These are phyloP conservation scores for Lysandra coridon DNA, from an alignment of 2,888 invertebrate genomes.

Conservation along the genomic window DNA sequence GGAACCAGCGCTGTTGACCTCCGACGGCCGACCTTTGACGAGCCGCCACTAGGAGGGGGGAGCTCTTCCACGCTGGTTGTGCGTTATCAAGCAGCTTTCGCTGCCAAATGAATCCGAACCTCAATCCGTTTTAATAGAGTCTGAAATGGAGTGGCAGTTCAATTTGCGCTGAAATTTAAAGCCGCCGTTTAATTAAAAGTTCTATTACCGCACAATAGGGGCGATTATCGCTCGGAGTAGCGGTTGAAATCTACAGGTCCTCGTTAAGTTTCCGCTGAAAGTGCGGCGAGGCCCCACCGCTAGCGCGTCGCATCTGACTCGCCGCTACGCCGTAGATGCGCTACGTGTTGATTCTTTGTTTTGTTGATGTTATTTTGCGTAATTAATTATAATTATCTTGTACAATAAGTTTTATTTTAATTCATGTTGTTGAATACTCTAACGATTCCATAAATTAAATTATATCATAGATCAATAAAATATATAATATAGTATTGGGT, in stretches of 20 bases:
- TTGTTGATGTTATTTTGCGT: too few species aligned
- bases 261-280: slow-evolving; percentile 70
- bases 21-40: slow-evolving; percentile 49
- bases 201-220: slow-evolving; percentile 34
- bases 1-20: slow-evolving; percentile 55
- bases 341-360: not conserved
- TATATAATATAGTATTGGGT: too few species aligned
- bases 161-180: slow-evolving; percentile 26
- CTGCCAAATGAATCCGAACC: slow-evolving; percentile 32
- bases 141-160: not conserved
- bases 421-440: too few species aligned
- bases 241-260: slow-evolving; percentile 70
- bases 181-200: slow-evolving; percentile 28
- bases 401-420: too few species aligned
- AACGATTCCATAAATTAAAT: too few species aligned
- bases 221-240: slow-evolving; percentile 36
- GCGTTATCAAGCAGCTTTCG: slow-evolving; percentile 51
- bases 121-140: not conserved
- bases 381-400: too few species aligned
- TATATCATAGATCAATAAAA: too few species aligned
- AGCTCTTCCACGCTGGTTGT: slow-evolving; percentile 49
- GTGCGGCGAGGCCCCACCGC: slow-evolving; percentile 48
- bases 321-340: not conserved
- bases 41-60: slow-evolving; percentile 45
- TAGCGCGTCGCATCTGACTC: slow-evolving; percentile 47